Base-by-base conservation (phyloP, 2,888 invertebrate genomes). In the Lepidocyrtoides sp. region DNA sequence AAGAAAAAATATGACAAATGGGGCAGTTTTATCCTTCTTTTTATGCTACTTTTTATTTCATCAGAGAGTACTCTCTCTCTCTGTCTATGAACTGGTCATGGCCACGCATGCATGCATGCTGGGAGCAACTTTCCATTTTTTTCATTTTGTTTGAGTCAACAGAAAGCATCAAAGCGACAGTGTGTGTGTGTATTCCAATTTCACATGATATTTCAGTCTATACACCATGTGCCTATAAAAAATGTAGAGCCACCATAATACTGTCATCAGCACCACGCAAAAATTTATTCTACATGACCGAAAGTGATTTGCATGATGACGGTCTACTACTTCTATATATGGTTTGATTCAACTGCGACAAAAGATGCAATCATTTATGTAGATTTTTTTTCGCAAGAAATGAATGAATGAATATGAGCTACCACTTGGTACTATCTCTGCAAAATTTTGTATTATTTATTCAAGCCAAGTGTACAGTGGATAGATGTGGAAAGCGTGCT, bases 341-440 rank as follows among this genome's bases (percentile, higher is more conserved):
- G 44, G 23, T 44, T 20, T 72, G 41, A 44, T 72, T 72, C 72
- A 44, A 44, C 44, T 44, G 72, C 23, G 44, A 72, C 72, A 72
- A 72, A 72, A 72, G 72, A 72, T 41, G 72, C 72, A 72, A 72
- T 72, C 72, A 72, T 72, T 72, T 72, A 72, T 72, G 72, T 20
- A 72, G 72, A 72, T 72, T 72, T 72, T 69, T n/a, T 32, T 29
- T 17, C 17, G 23, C 72, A 72, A 72, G 72, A 44, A 72, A 72
- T 41, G 41, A 72, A 72, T 72, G 44, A 72, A 72, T 44, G 72
- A 72, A 44, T 23, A 44, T 44, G 44, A 44, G 72, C 23, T 72
- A 44, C 72, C 72, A 69, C 41, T 41, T 44, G 20, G 44, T 44
- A 41, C 20, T 20, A 20, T 72, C 72, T 44, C 44, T 44, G 36